These are phyloP conservation scores for Falco peregrinus DNA, from an alignment of 2,797 vertebrate genomes.

Conservation along the genomic window DNA sequence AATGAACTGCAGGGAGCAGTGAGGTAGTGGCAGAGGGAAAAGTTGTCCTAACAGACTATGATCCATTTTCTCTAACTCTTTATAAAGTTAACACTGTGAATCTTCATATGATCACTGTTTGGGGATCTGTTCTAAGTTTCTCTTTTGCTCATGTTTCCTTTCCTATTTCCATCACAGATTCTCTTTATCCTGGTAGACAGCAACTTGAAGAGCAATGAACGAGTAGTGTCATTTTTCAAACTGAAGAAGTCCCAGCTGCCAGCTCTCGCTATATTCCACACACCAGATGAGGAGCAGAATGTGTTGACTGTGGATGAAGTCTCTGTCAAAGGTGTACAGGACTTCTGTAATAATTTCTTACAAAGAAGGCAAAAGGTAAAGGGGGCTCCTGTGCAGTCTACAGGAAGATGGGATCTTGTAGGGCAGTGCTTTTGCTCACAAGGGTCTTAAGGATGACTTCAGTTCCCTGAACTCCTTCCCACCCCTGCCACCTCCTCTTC, in stretches of 20 bases:
- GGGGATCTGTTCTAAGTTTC: not conserved
- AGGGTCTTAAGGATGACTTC: not conserved
- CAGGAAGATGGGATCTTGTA: not conserved
- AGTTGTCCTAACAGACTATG: not conserved
- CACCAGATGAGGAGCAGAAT: constrained; percentile 80
- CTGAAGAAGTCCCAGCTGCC: constrained; percentile 86
- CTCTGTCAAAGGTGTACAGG: constrained; percentile 75
- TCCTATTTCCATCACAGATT: constrained; percentile 75
- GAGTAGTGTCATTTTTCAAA: constrained; percentile 83
- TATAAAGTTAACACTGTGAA: not conserved
- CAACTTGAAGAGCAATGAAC: constrained; percentile 77
- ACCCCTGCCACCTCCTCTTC: not conserved
- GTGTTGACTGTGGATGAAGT: constrained; percentile 81
- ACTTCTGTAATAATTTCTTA: constrained; percentile 85
- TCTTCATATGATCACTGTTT: not conserved
- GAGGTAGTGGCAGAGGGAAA: not conserved
- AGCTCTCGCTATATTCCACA: constrained; percentile 85
- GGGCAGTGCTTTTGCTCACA: not conserved
- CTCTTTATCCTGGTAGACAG: constrained; percentile 90
- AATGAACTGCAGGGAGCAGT: not conserved
- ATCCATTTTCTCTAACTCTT: not conserved
- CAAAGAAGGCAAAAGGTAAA: constrained; percentile 62
- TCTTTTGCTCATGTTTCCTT: not conserved
- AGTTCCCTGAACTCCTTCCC: not conserved
- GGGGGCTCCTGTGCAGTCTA: not conserved